A percentile compares a stretch with the other conserved stretches of the same genome.
Conservation (phyloP, 2,113 vertebrate genomes). For the Otis tarda region DNA sequence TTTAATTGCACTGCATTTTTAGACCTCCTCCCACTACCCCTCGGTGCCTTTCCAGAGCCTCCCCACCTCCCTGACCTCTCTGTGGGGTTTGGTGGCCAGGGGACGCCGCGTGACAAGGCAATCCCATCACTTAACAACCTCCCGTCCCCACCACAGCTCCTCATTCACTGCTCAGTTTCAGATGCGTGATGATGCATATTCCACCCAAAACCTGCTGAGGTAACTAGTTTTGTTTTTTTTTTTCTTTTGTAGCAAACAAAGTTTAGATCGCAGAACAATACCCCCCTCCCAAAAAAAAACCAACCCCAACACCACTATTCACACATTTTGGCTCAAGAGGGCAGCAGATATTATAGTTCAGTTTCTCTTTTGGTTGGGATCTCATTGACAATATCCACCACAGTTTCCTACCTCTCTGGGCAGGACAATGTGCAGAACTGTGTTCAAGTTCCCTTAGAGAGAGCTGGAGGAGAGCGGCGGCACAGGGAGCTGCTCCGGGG, state of each 20-base stretch:
- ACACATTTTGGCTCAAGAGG: conserved; percentile 58
- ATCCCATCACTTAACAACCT: background rate
- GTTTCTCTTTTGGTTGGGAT: conserved; percentile 47
- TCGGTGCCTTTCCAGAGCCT: background rate
- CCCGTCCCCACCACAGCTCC: background rate
- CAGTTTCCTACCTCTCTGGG: background rate
- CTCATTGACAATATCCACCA: conserved; percentile 21
- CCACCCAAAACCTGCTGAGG: conserved; percentile 45
- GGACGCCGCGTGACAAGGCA: background rate
- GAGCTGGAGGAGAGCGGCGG: background rate
- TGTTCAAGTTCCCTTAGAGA: background rate
- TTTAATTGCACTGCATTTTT: conserved; percentile 29
- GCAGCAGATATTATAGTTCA: conserved; percentile 36
- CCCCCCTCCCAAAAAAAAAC: background rate
- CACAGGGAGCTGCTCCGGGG: background rate
- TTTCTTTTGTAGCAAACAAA: background rate
- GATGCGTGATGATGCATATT: background rate
- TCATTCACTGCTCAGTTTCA: background rate
- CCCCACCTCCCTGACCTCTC: background rate
- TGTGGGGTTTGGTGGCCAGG: background rate
- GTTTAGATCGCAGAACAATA: background rate
- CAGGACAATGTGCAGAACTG: conserved; percentile 67
- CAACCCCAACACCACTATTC: background rate
- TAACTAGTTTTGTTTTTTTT: background rate
- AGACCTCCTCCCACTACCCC: background rate